Evolutionary conservation across 2,113 vertebrate genomes (phyloP).

Genomic region (Cyphotilapia sp.): DNA sequence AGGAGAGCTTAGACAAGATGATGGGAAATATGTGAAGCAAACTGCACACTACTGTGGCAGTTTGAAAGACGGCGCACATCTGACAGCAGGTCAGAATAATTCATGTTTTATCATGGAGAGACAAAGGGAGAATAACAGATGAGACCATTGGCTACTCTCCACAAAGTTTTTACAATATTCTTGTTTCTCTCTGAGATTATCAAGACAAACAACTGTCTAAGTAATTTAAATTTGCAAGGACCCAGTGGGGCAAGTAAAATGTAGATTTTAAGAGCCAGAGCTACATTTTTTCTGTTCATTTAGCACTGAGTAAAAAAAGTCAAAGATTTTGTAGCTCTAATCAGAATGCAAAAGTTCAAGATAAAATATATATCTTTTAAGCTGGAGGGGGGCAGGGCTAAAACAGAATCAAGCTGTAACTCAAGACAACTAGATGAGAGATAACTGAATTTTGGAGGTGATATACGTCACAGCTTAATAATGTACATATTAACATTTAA

Average conservation of each 20-base stretch:
- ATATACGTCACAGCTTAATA: not conserved
- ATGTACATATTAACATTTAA: not conserved
- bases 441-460: not conserved
- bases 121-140: not conserved
- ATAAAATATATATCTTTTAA: not conserved
- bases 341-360: not conserved
- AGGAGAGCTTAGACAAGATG: not conserved
- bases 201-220: conserved; percentile 8
- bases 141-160: not conserved
- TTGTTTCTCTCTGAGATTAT: not conserved
- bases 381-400: not conserved
- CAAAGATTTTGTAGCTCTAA: not conserved
- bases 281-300: not conserved
- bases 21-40: not conserved
- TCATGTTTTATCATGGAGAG: not conserved
- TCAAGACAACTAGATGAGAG: not conserved
- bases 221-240: conserved; percentile 4
- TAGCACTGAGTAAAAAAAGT: not conserved
- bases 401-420: not conserved
- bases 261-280: not conserved
- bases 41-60: not conserved
- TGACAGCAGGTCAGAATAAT: conserved; percentile 12
- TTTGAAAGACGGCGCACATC: not conserved
- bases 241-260: not conserved
- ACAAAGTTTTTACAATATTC: not conserved